Evolutionary conservation across 1,140 invertebrate species (phyloP), one percentile per base, ranked within the genome.

Genomic region (Pachyrhynchus sulphureomaculatus): DNA sequence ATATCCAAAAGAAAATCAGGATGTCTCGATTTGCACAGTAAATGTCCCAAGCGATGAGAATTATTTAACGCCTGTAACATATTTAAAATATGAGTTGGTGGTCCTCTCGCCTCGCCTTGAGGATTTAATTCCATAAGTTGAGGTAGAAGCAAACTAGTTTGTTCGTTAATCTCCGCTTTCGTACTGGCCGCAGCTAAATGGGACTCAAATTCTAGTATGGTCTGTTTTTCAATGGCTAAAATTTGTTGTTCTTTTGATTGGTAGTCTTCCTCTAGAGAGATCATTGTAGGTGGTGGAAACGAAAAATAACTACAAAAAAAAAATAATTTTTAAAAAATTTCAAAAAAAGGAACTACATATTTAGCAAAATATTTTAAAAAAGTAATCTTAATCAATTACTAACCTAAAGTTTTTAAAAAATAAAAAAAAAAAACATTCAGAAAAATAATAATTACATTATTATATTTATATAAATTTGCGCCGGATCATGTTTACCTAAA

Each of bases 1-100:
- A 98, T 92, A 71, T 96, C 92, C 44, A 98, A 78, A 9, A 98
- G 80, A 70, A 98, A 91, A 75, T 97, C 95, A 0, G 95, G 95
- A 72, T 91, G 88, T 13, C 95, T 81, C 62, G 89, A 93, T 15
- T 90, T 82, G 75, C 95, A 98, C 54, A 98, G 79, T 67, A 95
- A 81, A 74, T 95, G 90, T n/a, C 95, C 93, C 24, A 98, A 79
- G 54, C 89, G 86, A 62, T 93, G 84, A 9, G 84, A 84, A 17
- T 85, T 80, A 76, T 94, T 96, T 1, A 95, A 75, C 4, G 80
- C 77, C 73, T 89, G 86, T n/a, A 98, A 76, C 66, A 92, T 86
- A 33, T 96, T 93, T 5, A 96, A 71, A 6, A 95, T 80, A 0
- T 81, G 74, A 9, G 79, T 77, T 0, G 95, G 92, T 0, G 95